A percentile compares a stretch with the other conserved stretches of the same genome.
Evolutionary conservation across 1,140 invertebrate species (phyloP).

Genomic region (Bemisia tabaci): DNA sequence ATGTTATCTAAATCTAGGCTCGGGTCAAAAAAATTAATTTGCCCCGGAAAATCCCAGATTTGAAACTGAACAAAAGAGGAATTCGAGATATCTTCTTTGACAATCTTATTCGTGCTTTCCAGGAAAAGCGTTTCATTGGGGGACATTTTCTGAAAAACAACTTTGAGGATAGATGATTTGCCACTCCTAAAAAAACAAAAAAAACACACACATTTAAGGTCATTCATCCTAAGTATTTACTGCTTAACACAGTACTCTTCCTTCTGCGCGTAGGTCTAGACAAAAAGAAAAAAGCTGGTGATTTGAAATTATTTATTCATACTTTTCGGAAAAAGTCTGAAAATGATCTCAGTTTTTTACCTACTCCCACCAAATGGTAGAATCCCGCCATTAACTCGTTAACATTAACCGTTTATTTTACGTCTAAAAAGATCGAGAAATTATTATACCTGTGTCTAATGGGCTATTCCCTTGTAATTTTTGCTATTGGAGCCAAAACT

Average conservation of each 20-base stretch:
- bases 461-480: too few species aligned
- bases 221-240: too few species aligned
- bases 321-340: background rate
- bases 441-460: too few species aligned
- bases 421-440: too few species aligned
- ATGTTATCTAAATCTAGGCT: conserved; percentile 92
- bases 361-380: too few species aligned
- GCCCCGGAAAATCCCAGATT: conserved; percentile 99
- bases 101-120: conserved; percentile 96
- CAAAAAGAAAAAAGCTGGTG: too few species aligned
- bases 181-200: conserved; percentile 61
- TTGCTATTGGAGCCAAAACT: too few species aligned
- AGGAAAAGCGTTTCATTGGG: conserved; percentile 99
- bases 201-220: background rate
- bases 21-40: conserved; percentile 94
- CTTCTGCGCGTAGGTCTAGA: background rate
- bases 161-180: conserved; percentile 99
- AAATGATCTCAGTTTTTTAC: too few species aligned
- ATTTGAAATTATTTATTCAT: background rate
- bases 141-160: conserved; percentile 99
- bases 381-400: too few species aligned
- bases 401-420: too few species aligned
- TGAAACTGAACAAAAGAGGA: conserved; percentile 98
- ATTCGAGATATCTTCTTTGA: conserved; percentile 94
- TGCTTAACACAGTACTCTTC: background rate